Evolutionary conservation across 2,888 invertebrate species (phyloP), one percentile per base, ranked within the genome.

Genomic region (Drymonia ruficornis): DNA sequence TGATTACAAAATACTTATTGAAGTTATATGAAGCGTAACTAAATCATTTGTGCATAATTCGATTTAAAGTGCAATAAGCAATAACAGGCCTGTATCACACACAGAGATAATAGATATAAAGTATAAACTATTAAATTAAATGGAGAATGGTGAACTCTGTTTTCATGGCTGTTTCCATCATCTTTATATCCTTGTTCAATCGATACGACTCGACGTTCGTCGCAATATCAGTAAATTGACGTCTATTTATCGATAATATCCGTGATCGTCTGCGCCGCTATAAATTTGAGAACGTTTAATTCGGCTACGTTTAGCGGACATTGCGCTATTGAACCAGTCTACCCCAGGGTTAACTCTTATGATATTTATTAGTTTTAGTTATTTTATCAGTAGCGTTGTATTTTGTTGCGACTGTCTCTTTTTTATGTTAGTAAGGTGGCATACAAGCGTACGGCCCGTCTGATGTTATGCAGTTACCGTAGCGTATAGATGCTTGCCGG

Each of bases 271-370:
- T 55, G 56, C 62, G 67, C 74, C 56, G 81, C 72, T 82, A 83
- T 86, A 83, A 86, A 86, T 81, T 74, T 71, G 73, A 80, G 72
- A 76, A 76, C 73, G 77, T 77, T 84, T 81, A 84, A 84, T 86
- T 82, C 74, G 70, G 77, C 62, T 67, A 71, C 72, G 76, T 83
- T 83, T 77, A 78, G 67, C 71, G 75, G 74, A 79, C 73, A 75
- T 70, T 47, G 31, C 18, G 18, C 47, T 47, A 3, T 47, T 5
- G 4, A 1, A 11, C 2, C 18, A 63, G 68, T 72, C 73, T 65
- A 68, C 74, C 59, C 42, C 47, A 56, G 69, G 57, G 66, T 65
- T 62, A 70, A 55, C 55, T 58, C 52, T 48, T 45, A 43, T 49
- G 54, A 52, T 50, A 52, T 52, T 51, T 55, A 52, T 45, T 31